phyloP scores from a whole-genome alignment of 2,113 vertebrate species.

The Hydropotes inermis region DNA sequence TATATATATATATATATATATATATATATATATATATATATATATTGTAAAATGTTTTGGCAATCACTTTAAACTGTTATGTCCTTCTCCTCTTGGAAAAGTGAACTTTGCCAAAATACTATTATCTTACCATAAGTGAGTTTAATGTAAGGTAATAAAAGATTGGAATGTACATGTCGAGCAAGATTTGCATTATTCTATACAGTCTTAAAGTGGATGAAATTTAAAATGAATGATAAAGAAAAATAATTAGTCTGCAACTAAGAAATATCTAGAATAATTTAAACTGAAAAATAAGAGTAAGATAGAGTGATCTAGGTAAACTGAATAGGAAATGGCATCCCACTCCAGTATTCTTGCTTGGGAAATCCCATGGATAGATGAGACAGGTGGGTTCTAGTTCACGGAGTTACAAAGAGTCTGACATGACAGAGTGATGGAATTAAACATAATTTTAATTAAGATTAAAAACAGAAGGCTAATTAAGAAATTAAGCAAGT shows the following conservation, averaged over 20 bases:
- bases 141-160: background rate
- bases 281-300: background rate
- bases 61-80: background rate
- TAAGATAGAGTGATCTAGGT: background rate
- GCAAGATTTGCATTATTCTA: background rate
- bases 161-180: background rate
- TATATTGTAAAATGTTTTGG: background rate
- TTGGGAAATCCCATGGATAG: background rate
- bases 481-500: background rate
- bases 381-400: background rate
- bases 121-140: background rate
- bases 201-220: background rate
- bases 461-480: background rate
- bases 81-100: background rate
- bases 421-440: background rate
- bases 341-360: background rate
- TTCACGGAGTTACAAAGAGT: background rate
- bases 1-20: no score
- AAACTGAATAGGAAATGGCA: background rate
- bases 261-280: background rate
- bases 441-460: background rate
- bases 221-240: background rate
- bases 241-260: background rate
- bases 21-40: background rate
- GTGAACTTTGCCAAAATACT: background rate